A percentile compares a stretch with the other conserved stretches of the same genome.
Evolutionary conservation across 1,140 invertebrate species (phyloP).

Genomic region (Ceratosolen solmsi): DNA sequence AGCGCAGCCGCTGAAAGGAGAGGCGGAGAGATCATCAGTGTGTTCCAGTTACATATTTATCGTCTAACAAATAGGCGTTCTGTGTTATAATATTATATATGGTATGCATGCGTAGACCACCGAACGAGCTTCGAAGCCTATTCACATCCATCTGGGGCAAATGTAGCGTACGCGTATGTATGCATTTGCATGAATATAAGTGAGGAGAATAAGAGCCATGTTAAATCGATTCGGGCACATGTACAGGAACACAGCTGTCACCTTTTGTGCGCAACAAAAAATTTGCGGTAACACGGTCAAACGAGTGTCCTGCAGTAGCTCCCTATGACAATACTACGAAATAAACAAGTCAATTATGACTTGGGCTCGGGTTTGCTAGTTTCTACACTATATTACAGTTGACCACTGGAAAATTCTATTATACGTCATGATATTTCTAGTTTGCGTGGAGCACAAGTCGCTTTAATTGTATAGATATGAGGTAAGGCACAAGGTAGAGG

Average conservation of each 20-base stretch:
- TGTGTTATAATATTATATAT: constrained; percentile 68
- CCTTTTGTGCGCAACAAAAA: constrained; percentile 14
- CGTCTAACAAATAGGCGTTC: constrained; percentile 72
- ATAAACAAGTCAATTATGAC: constrained; percentile 65
- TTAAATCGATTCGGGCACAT: not conserved
- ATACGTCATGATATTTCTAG: not conserved
- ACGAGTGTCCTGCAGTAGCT: not conserved
- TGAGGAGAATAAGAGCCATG: constrained; percentile 4
- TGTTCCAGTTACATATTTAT: constrained; percentile 74
- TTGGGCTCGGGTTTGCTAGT: not conserved
- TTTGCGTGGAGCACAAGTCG: not conserved
- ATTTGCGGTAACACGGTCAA: constrained; percentile 65
- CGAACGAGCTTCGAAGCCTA: constrained; percentile 52
- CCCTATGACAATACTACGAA: constrained; percentile 54
- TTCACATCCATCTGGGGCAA: constrained; percentile 52
- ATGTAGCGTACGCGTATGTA: not conserved
- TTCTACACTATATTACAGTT: not conserved
- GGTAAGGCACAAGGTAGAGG: not conserved
- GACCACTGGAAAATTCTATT: constrained; percentile 22
- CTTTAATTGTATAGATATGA: not conserved
- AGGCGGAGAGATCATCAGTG: constrained; percentile 61
- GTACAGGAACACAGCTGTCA: constrained; percentile 26
- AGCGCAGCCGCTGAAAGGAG: constrained; percentile 32
- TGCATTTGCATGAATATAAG: not conserved
- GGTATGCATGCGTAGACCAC: constrained; percentile 55